Conservation (phyloP, 2,113 vertebrate species). For the Turdus rufiventris region DNA sequence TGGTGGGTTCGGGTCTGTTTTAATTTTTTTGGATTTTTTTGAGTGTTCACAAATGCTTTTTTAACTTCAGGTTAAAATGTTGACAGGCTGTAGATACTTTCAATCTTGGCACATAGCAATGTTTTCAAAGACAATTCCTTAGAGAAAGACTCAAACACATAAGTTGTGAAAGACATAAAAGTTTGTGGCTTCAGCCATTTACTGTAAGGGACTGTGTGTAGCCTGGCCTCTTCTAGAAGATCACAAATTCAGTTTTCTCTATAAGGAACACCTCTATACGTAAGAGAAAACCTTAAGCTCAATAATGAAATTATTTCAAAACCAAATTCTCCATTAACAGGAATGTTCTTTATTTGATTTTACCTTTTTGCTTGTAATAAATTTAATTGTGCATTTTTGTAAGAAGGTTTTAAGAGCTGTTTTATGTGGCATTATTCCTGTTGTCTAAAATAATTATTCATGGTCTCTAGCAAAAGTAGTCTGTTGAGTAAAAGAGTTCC, state of each 20-base stretch:
- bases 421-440: not conserved
- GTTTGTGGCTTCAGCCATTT: not conserved
- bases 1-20: accelerated
- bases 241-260: not conserved
- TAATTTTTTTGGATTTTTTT: not conserved
- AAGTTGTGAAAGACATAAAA: not conserved
- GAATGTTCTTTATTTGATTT: not conserved
- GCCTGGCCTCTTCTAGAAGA: not conserved
- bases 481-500: not conserved
- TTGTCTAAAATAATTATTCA: not conserved
- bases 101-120: not conserved
- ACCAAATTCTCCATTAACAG: not conserved
- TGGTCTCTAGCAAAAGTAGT: not conserved
- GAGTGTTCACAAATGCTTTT: not conserved
- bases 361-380: not conserved
- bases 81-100: not conserved
- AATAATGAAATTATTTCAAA: not conserved
- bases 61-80: not conserved
- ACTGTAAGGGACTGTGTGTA: not conserved
- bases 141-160: not conserved
- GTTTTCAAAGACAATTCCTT: not conserved
- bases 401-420: not conserved
- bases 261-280: not conserved
- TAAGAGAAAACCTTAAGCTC: not conserved
- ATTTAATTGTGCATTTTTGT: not conserved